Evolutionary conservation across 2,113 vertebrate species (phyloP).

Genomic region (Paramisgurnus dabryanus): DNA sequence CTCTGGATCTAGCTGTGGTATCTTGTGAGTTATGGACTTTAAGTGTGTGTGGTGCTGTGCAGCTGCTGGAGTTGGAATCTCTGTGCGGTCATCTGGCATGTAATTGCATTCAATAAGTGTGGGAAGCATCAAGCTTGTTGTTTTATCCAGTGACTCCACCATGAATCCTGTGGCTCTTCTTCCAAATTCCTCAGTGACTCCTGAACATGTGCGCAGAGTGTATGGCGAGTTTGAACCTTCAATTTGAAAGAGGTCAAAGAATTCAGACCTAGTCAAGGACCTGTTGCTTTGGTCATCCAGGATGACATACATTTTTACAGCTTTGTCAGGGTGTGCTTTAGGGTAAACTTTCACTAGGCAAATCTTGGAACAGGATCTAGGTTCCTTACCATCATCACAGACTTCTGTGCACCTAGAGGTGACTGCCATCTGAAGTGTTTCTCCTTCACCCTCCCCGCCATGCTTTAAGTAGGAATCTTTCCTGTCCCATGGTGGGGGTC

Average conservation of each 20-base stretch:
- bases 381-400: neutral
- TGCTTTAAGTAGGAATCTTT: neutral
- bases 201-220: no score
- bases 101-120: conserved; percentile 17
- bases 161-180: neutral
- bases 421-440: neutral
- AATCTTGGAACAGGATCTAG: conserved; percentile 42
- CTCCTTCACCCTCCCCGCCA: neutral
- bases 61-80: neutral
- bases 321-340: conserved; percentile 14
- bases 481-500: neutral
- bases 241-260: conserved; percentile 24
- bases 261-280: conserved; percentile 17
- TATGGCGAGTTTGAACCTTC: neutral
- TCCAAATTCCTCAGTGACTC: no score
- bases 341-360: conserved; percentile 10
- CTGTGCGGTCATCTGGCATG: conserved; percentile 12
- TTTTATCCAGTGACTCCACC: neutral
- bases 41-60: conserved; percentile 8
- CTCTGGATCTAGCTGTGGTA: neutral
- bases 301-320: conserved; percentile 2
- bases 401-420: neutral
- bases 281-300: conserved; percentile 9
- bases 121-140: neutral
- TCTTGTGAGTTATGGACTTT: neutral